phyloP scores from a whole-genome alignment of 2,113 vertebrate genomes.

The Oncorhynchus kisutch region DNA sequence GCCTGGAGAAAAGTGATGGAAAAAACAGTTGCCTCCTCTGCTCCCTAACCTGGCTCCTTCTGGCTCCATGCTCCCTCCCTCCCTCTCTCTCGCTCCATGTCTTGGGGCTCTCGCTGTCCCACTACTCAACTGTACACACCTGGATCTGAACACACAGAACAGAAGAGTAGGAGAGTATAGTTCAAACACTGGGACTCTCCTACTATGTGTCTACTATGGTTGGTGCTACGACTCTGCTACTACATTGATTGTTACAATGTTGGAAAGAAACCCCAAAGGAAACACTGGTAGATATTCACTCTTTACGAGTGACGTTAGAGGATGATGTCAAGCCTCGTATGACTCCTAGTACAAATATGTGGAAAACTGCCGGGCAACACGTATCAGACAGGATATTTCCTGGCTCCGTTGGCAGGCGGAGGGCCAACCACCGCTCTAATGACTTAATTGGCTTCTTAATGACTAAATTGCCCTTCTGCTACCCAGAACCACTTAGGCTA shows the following conservation, averaged over 20 bases:
- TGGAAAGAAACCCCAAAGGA: no score
- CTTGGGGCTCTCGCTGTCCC: constrained; percentile 40
- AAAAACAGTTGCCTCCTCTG: constrained; percentile 40
- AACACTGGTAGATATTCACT: no score
- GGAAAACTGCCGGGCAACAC: constrained; percentile 3
- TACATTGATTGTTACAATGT: no score
- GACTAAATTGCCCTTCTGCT: constrained; percentile 75
- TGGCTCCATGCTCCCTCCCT: constrained; percentile 19
- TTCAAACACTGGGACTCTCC: no score
- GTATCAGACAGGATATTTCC: constrained; percentile 59
- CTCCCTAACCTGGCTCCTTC: constrained; percentile 15
- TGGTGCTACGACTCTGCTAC: no score
- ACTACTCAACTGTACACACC: constrained; percentile 32
- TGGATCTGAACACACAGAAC: background rate
- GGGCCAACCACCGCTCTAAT: constrained; percentile 66
- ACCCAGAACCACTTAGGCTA: constrained; percentile 77
- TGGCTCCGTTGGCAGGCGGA: constrained; percentile 50
- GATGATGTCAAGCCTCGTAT: no score
- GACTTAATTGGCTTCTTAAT: constrained; percentile 76
- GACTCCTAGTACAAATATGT: no score
- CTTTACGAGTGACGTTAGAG: no score
- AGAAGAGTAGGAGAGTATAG: constrained; percentile 26
- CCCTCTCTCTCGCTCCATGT: constrained; percentile 20
- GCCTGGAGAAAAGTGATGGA: constrained; percentile 22
- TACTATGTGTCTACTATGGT: no score